Evolutionary conservation across 1,140 invertebrate genomes (phyloP), one percentile per base, ranked within the genome.

Genomic region (Aradophagus sp.): DNA sequence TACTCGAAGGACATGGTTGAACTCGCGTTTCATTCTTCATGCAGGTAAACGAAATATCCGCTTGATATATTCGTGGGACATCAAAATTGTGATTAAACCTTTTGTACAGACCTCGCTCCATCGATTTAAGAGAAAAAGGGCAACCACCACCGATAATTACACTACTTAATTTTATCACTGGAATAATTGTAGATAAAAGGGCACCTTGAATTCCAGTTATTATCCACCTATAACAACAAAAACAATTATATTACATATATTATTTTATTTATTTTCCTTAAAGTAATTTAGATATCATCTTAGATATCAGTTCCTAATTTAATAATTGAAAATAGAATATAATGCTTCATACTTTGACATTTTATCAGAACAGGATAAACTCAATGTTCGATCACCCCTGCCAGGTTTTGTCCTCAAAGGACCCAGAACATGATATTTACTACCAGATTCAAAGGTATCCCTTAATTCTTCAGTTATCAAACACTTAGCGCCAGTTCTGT

Each of bases 311-410:
- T 23, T 23, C 20, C 4, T 23, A 5, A 5, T 23, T 23, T 23
- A 4, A 23, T 23, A 8, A 23, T 23, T 23, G 8, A 23, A n/a
- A n/a, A n/a, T n/a, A n/a, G n/a, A n/a, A 42, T 5, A 19, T 8
- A 38, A 11, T 5, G 1, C 8, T 32, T 34, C 52, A 17, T 48
- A 35, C 82, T 83, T 86, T 5, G 94, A 90, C 1, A 98, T 86
- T 88, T 98, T 98, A 84, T 98, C 96, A 82, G 95, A 97, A 83
- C 96, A 98, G 1, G 94, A 97, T 62, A 97, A 89, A 29, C 94
- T 97, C 8, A 93, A 77, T 1, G 97, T 98, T 32, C 91, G 91
- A 80, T 96, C 92, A 0, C 97, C 97, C 77, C 95, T 86, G 0
- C 97, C 97, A 34, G 97, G 97, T 84, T 99, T 98, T 1, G 91